A percentile compares a stretch with the other conserved stretches of the same genome.
Evolutionary conservation across 2,113 vertebrate species (phyloP).

Genomic region (Charadrius vociferus): DNA sequence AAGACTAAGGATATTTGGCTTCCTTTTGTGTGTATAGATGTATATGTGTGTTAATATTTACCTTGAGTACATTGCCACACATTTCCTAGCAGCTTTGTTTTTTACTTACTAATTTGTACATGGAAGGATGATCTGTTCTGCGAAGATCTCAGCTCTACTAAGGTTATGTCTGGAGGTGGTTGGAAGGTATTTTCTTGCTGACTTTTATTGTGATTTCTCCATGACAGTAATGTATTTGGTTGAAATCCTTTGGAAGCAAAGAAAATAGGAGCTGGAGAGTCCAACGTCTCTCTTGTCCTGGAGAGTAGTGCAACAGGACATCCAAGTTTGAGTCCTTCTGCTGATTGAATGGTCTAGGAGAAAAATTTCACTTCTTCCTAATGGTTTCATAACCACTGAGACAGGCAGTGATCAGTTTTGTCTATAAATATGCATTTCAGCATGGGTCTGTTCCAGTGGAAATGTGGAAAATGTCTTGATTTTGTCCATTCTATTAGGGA

Average conservation of each 20-base stretch:
- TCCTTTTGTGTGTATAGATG: neutral
- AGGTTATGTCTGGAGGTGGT: neutral
- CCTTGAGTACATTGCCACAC: neutral
- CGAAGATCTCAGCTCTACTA: neutral
- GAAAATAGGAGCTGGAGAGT: neutral
- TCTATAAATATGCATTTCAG: neutral
- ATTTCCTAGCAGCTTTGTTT: neutral
- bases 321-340: neutral
- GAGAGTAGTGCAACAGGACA: neutral
- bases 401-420: neutral
- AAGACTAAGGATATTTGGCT: neutral
- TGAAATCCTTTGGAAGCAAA: neutral
- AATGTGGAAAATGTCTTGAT: neutral
- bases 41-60: neutral
- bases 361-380: accelerated
- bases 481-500: neutral
- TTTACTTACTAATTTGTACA: neutral
- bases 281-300: accelerated
- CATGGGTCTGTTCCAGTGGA: neutral
- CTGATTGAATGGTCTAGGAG: neutral
- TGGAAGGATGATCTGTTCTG: neutral
- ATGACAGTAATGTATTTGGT: neutral
- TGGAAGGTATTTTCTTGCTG: neutral
- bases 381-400: neutral
- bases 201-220: neutral